Evolutionary conservation across 2,797 vertebrate species (phyloP), one percentile per base, ranked within the genome.

Genomic region (Mallotus villosus): DNA sequence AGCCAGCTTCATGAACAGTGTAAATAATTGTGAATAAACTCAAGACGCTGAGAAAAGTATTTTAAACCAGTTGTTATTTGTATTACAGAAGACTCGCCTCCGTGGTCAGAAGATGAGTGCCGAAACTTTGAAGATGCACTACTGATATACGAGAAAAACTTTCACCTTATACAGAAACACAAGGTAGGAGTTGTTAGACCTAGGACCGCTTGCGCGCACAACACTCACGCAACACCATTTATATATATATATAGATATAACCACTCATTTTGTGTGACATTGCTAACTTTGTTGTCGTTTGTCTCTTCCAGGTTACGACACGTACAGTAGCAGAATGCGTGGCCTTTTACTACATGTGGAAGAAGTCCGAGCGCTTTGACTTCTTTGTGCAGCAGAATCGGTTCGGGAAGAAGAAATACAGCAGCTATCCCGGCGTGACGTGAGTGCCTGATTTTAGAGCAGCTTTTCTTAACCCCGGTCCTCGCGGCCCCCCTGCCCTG

Each of bases 341-440:
- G 61, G 95, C 97, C 1, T 99, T 99, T 90, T 99, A 99, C 87
- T 98, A 99, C 84, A 97, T 97, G 94, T 99, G 97, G 97, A 99
- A 99, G 49, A 99, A 99, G 89, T 98, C 97, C 0, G 97, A 99
- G 87, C 95, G 97, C 37, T 97, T 98, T 3, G 97, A 99, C 89
- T 93, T 95, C 81, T 99, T 99, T 78, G 97, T 97, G 80, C 96
- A 98, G 79, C 97, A 98, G 89, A 99, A 96, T 82, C 94, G 95
- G 62, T 99, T 99, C 78, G 96, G 97, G 75, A 99, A 99, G 93
- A 99, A 99, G 89, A 96, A 96, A 74, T 99, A 97, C 5, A 97
- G 95, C 87, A 97, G 96, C 90, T 98, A 99, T 81, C 97, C 98
- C 1, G 97, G 97, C 75, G 97, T 99, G 73, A 99, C 97, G 97